phyloP scores from a whole-genome alignment of 2,888 invertebrate genomes.

The Himalopsyche anomala region DNA sequence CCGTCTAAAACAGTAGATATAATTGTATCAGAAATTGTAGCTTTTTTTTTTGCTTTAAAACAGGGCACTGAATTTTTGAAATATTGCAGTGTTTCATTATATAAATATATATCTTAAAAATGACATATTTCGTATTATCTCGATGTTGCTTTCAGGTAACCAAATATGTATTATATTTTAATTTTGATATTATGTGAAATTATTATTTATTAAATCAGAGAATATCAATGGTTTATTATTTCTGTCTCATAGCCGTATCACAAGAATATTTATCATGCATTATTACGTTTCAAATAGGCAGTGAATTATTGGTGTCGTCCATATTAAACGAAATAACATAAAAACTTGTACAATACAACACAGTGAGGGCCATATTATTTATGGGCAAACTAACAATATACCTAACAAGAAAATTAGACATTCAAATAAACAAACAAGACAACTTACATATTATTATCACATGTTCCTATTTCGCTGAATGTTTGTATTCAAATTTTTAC shows the following conservation, averaged over 20 bases:
- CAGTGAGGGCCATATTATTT: neutral
- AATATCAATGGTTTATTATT: neutral
- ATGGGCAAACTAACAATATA: neutral
- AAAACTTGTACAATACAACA: neutral
- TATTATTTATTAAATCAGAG: no score
- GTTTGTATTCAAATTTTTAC: neutral
- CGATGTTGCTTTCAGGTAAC: no score
- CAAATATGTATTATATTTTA: no score
- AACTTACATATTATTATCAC: neutral
- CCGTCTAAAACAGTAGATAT: no score
- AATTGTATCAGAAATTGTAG: no score
- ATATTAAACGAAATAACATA: neutral
- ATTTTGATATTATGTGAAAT: no score
- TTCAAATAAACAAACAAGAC: neutral
- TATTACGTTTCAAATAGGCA: conserved; percentile 60
- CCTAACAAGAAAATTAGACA: conserved; percentile 3
- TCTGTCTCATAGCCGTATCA: conserved; percentile 13
- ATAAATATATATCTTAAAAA: no score
- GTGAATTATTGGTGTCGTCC: conserved; percentile 58
- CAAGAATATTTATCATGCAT: conserved; percentile 61
- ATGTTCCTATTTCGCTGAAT: neutral
- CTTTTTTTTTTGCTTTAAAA: no score
- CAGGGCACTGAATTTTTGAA: no score
- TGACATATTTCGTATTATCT: no score
- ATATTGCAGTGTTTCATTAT: no score